These are phyloP conservation scores for Falco biarmicus DNA, from an alignment of 2,797 vertebrate genomes.

Conservation along the genomic window DNA sequence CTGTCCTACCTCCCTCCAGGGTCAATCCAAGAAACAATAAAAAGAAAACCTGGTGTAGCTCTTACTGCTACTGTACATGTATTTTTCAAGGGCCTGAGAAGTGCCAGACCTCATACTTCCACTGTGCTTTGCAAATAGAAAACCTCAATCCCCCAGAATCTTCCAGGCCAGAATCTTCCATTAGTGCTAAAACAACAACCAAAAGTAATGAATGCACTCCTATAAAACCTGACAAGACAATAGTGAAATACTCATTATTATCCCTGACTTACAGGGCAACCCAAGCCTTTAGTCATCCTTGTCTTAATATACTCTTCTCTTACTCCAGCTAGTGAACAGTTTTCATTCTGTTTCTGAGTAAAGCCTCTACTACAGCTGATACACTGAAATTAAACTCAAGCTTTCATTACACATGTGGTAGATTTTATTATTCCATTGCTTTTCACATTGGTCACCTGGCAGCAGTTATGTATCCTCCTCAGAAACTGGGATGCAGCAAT, in stretches of 20 bases:
- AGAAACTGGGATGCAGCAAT: constrained; percentile 31
- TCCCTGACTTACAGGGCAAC: neutral
- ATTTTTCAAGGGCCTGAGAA: neutral
- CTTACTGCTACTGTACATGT: neutral
- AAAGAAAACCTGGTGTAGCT: neutral
- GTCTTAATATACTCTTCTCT: neutral
- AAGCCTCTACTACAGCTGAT: neutral
- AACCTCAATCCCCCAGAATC: neutral
- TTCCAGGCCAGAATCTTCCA: neutral
- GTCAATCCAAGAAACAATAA: neutral
- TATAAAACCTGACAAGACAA: neutral
- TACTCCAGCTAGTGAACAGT: neutral
- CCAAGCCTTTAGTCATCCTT: neutral
- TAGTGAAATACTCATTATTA: neutral
- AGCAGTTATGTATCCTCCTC: neutral
- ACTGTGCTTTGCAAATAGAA: neutral
- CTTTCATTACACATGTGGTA: neutral
- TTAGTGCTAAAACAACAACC: neutral
- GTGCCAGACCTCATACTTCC: neutral
- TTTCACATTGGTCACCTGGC: neutral
- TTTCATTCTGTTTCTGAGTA: neutral
- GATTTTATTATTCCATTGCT: neutral
- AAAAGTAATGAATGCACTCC: neutral
- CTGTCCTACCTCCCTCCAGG: neutral
- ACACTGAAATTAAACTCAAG: neutral